Evolutionary conservation across 1,140 invertebrate genomes (phyloP).

Genomic region (Drosophila sechellia): DNA sequence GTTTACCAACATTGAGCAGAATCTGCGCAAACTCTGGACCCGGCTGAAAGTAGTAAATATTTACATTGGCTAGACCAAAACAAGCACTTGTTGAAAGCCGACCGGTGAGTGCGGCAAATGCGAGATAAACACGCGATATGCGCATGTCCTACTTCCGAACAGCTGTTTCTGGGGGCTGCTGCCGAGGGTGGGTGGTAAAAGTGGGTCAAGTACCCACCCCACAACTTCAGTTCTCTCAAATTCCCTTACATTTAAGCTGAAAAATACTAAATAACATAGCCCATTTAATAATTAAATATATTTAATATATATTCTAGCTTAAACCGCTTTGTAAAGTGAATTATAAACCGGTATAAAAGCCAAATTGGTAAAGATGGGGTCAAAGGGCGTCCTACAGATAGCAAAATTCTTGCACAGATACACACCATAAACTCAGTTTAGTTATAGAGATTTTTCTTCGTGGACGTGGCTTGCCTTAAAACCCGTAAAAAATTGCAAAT

Average conservation of each 20-base stretch:
- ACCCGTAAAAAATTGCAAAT: slow-evolving; percentile 84
- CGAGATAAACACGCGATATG: slow-evolving; percentile 62
- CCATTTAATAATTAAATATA: too few species aligned
- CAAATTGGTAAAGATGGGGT: neutral
- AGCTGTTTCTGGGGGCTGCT: slow-evolving; percentile 53
- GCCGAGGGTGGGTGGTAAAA: slow-evolving; percentile 56
- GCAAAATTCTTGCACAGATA: slow-evolving; percentile 58
- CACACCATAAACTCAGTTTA: slow-evolving; percentile 68
- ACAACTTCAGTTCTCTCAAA: slow-evolving; percentile 19
- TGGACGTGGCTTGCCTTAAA: slow-evolving; percentile 64
- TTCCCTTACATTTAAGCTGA: slow-evolving; percentile 10
- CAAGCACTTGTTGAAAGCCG: slow-evolving; percentile 70
- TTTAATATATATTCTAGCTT: accelerated
- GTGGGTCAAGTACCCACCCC: slow-evolving; percentile 63
- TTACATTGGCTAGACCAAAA: slow-evolving; percentile 64
- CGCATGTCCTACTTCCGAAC: slow-evolving; percentile 67
- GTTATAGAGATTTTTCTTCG: slow-evolving; percentile 81
- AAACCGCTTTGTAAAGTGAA: neutral
- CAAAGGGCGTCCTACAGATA: slow-evolving; percentile 31
- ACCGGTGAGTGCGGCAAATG: slow-evolving; percentile 45
- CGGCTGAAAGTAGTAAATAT: slow-evolving; percentile 57
- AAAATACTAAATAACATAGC: neutral
- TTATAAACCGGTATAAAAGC: neutral
- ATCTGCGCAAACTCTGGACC: slow-evolving; percentile 67
- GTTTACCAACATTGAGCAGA: slow-evolving; percentile 54